Percentiles rank a stretch among this genome's conserved stretches.
phyloP scores from a whole-genome alignment of 2,888 invertebrate genomes.

The Tridacna crocea region DNA sequence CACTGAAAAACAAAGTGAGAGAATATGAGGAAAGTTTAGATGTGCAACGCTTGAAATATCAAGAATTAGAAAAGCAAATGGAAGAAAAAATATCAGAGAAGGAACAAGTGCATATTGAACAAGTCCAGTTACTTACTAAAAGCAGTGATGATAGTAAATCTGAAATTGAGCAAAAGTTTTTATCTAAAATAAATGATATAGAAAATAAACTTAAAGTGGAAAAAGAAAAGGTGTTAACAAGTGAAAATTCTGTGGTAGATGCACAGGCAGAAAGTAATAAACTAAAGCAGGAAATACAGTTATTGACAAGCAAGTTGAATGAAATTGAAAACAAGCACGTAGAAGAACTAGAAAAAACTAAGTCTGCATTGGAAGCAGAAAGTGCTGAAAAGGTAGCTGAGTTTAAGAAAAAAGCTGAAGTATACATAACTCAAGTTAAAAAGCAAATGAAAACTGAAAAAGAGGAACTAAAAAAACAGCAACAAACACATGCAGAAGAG shows the following conservation, averaged over 20 bases:
- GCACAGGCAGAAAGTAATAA: conserved; percentile 20
- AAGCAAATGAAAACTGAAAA: conserved; percentile 76
- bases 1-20: conserved; percentile 26
- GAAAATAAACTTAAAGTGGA: conserved; percentile 14
- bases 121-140: conserved; percentile 17
- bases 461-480: conserved; percentile 66
- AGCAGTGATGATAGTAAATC: conserved; percentile 28
- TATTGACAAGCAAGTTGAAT: conserved; percentile 5
- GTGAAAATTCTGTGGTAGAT: conserved; percentile 11
- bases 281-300: conserved; percentile 26
- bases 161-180: conserved; percentile 20
- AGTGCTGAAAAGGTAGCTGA: conserved; percentile 77
- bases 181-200: conserved; percentile 8
- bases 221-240: conserved; percentile 8
- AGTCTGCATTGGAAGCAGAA: conserved; percentile 70
- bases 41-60: conserved; percentile 26
- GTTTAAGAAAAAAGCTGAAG: conserved; percentile 81
- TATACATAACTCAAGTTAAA: conserved; percentile 78
- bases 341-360: conserved; percentile 59
- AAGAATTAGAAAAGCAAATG: conserved; percentile 29
- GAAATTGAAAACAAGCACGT: conserved; percentile 34
- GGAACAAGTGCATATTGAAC: conserved; percentile 26
- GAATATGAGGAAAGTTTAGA: conserved; percentile 9
- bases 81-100: conserved; percentile 30
- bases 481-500: conserved; percentile 49